phyloP scores from a whole-genome alignment of 2,113 vertebrate species.

The Phylloscopus trochilus region DNA sequence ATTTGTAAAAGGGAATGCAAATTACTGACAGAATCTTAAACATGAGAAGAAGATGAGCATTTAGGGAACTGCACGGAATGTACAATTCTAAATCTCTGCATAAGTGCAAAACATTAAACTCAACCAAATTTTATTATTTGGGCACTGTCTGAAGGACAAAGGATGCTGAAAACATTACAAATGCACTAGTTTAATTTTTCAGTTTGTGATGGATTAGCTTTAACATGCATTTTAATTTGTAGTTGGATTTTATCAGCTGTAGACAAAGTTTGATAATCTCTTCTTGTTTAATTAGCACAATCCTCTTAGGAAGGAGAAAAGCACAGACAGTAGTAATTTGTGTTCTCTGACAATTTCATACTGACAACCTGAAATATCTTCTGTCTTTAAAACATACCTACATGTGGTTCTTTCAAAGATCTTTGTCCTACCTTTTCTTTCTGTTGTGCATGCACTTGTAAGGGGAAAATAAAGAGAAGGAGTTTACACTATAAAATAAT shows the following conservation, averaged over 20 bases:
- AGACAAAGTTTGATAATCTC: conserved; percentile 74
- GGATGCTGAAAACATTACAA: conserved; percentile 22
- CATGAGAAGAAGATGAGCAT: background rate
- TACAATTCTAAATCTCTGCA: background rate
- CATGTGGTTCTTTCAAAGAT: background rate
- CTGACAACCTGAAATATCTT: background rate
- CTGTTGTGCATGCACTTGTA: background rate
- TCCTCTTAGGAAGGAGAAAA: conserved; percentile 66
- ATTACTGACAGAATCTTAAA: conserved; percentile 15
- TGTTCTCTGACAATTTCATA: conserved; percentile 21
- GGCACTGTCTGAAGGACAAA: conserved; percentile 42
- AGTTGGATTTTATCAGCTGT: conserved; percentile 69
- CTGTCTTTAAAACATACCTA: background rate
- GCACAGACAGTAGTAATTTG: conserved; percentile 58
- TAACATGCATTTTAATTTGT: conserved; percentile 69
- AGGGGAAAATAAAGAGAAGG: background rate
- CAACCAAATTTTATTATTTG: background rate
- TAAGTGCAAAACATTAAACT: background rate
- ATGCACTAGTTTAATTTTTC: conserved; percentile 39
- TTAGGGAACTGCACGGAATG: background rate
- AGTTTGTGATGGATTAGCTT: conserved; percentile 60
- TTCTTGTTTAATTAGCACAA: conserved; percentile 73
- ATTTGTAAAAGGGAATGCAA: conserved; percentile 29
- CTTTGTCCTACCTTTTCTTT: background rate
- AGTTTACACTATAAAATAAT: background rate